Percentiles rank a stretch among this genome's conserved stretches.
Conservation (phyloP, 2,113 vertebrate genomes). For the Erythrolamprus reginae region DNA sequence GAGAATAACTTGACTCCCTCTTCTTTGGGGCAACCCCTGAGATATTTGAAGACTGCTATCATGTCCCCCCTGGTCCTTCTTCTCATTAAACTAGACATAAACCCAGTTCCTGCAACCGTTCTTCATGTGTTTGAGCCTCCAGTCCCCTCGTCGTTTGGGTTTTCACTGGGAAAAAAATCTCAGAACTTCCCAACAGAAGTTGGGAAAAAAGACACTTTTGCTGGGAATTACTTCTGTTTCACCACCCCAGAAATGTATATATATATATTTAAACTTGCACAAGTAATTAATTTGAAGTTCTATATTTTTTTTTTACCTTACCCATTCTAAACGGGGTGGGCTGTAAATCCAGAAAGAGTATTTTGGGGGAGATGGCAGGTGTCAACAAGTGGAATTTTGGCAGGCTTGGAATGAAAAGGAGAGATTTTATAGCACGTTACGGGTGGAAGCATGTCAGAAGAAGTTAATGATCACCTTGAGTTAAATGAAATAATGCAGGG, state of each 20-base stretch:
- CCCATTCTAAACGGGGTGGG: neutral
- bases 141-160: neutral
- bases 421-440: neutral
- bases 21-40: no score
- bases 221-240: neutral
- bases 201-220: neutral
- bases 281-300: neutral
- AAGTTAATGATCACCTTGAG: slow-evolving; percentile 48
- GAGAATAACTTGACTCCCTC: no score
- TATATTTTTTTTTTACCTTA: neutral
- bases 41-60: no score
- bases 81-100: no score
- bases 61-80: no score
- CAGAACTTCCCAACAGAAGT: neutral
- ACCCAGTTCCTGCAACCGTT: no score
- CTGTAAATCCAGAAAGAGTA: neutral
- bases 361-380: neutral
- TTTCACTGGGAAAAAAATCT: neutral
- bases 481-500: slow-evolving; percentile 35
- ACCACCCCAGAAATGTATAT: neutral
- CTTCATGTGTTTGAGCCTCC: no score
- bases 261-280: neutral
- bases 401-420: neutral
- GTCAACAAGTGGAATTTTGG: neutral
- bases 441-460: slow-evolving; percentile 32